Percentiles rank a stretch among this genome's conserved stretches.
Evolutionary conservation across 2,113 vertebrate species (phyloP).

Genomic region (Rissa tridactyla): DNA sequence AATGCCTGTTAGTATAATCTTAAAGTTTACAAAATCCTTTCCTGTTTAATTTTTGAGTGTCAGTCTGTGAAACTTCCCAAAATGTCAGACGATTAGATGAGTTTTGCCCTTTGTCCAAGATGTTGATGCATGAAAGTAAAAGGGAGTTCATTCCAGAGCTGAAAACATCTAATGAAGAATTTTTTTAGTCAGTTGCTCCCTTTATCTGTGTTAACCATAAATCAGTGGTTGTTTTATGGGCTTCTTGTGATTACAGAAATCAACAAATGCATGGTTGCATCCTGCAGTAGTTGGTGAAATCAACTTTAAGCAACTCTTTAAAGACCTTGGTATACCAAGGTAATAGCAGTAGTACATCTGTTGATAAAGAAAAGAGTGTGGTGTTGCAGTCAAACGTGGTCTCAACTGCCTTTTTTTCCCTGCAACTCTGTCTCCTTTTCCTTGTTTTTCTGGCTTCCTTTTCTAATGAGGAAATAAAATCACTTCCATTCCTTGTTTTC

Average conservation of each 20-base stretch:
- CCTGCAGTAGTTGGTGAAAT: background rate
- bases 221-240: background rate
- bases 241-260: background rate
- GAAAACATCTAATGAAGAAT: background rate
- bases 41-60: constrained; percentile 8
- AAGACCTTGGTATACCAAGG: background rate
- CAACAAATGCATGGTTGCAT: background rate
- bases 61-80: background rate
- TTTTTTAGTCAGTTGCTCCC: background rate
- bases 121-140: background rate
- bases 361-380: background rate
- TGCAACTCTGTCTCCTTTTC: background rate
- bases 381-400: background rate
- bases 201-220: background rate
- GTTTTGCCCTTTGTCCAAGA: background rate
- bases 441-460: background rate
- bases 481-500: background rate
- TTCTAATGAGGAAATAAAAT: background rate
- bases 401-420: background rate
- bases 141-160: background rate
- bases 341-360: background rate
- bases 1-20: background rate
- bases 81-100: background rate
- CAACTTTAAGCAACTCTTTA: background rate
- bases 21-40: constrained; percentile 16